These are phyloP conservation scores for Styela clava DNA, from an alignment of 23 tunicate genomes.

Conservation along the genomic window DNA sequence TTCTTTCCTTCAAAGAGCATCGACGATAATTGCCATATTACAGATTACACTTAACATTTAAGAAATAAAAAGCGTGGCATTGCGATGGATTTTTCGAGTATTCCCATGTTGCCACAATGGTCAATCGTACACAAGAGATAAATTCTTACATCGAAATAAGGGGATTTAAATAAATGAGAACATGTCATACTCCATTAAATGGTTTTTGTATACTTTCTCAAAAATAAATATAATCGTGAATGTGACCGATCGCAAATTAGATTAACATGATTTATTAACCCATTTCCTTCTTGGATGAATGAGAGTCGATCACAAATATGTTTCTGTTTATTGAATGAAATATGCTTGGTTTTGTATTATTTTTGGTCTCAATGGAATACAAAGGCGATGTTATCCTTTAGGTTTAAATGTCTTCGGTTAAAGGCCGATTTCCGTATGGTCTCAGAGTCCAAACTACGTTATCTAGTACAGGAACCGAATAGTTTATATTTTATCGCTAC, in stretches of 20 bases:
- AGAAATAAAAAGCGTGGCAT: not conserved
- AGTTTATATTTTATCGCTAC: too few relatives aligned
- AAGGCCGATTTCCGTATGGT: too few relatives aligned
- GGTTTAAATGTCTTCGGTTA: too few relatives aligned
- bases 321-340: too few relatives aligned
- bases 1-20: not conserved
- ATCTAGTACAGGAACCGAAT: too few relatives aligned
- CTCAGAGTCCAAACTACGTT: too few relatives aligned
- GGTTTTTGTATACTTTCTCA: not conserved
- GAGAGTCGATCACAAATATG: too few relatives aligned
- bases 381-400: too few relatives aligned
- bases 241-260: not conserved
- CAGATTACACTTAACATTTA: slow-evolving; percentile 23
- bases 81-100: not conserved
- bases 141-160: not conserved
- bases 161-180: not conserved
- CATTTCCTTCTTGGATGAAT: too few relatives aligned
- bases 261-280: not conserved
- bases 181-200: not conserved
- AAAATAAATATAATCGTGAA: not conserved
- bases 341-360: too few relatives aligned
- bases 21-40: slow-evolving; percentile 18
- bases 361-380: too few relatives aligned
- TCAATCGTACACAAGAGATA: not conserved
- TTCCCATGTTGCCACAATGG: not conserved